Evolutionary conservation across 2,113 vertebrate genomes (phyloP).

Genomic region (Perognathus longimembris): DNA sequence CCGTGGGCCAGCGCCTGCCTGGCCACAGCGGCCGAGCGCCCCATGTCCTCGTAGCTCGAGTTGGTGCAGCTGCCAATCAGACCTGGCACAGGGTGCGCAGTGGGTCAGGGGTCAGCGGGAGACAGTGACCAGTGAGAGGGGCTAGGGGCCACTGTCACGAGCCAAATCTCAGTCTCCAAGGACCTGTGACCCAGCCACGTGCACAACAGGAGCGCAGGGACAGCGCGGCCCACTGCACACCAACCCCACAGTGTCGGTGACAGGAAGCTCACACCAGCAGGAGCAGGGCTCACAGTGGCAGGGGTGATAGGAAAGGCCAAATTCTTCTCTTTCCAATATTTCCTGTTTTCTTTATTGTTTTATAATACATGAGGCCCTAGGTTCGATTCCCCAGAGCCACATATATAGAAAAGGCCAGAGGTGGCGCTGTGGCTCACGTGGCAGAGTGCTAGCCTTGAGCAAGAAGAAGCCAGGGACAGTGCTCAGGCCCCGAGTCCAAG

Average conservation of each 20-base stretch:
- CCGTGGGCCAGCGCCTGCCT: conserved; percentile 95
- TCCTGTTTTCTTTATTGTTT: not conserved
- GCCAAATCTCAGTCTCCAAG: not conserved
- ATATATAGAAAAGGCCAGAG: too few relatives aligned
- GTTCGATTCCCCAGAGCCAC: too few relatives aligned
- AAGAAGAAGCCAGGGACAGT: too few relatives aligned
- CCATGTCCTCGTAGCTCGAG: conserved; percentile 99
- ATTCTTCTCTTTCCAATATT: not conserved
- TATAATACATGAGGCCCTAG: too few relatives aligned
- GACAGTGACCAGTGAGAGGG: not conserved
- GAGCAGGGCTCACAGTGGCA: not conserved
- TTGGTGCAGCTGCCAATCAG: conserved; percentile 99
- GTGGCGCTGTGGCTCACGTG: too few relatives aligned
- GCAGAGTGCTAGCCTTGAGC: too few relatives aligned
- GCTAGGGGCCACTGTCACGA: not conserved
- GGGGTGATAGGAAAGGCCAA: not conserved
- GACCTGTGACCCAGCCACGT: not conserved
- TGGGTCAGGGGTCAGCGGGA: not conserved
- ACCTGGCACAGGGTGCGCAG: conserved; percentile 83
- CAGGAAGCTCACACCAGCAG: not conserved
- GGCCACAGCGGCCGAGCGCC: conserved; percentile 95
- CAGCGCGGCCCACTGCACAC: rapidly evolving
- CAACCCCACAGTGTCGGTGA: rapidly evolving
- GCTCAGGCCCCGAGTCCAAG: too few relatives aligned
- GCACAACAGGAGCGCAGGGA: not conserved